Percentiles rank a stretch among this genome's conserved stretches.
Conservation (phyloP, 2,888 invertebrate species). For the Therioaphis trifolii region DNA sequence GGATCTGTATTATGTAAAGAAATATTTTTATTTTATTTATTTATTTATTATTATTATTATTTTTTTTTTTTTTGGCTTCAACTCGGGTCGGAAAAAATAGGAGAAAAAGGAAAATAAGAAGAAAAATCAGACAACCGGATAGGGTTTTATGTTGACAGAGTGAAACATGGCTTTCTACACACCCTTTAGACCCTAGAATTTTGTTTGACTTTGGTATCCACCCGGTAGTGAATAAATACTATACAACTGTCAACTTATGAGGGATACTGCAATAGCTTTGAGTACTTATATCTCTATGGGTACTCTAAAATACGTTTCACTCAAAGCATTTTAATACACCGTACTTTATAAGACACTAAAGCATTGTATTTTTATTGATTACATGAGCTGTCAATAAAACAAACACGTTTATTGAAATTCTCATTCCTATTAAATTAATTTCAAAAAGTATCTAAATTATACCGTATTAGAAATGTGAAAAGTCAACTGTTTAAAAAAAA, state of each 20-base stretch:
- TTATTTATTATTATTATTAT: too few relatives aligned
- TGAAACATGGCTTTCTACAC: conserved; percentile 57
- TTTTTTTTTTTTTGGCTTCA: conserved; percentile 46
- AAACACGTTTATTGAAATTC: too few relatives aligned
- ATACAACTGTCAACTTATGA: not conserved
- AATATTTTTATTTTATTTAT: conserved; percentile 27
- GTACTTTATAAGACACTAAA: too few relatives aligned
- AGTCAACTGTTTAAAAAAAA: too few relatives aligned
- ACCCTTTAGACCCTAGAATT: conserved; percentile 25
- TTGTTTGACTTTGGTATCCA: conserved; percentile 33
- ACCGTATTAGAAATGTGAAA: too few relatives aligned
- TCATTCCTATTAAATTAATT: too few relatives aligned
- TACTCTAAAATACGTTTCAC: not conserved
- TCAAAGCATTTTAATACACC: too few relatives aligned
- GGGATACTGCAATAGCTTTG: not conserved
- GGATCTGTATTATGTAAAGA: conserved; percentile 49
- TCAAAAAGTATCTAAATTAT: too few relatives aligned
- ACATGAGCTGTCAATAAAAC: too few relatives aligned
- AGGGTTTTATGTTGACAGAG: conserved; percentile 59
- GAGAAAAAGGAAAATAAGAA: conserved; percentile 24
- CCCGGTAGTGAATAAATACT: conserved; percentile 16
- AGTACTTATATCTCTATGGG: too few relatives aligned
- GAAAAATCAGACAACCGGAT: conserved; percentile 55
- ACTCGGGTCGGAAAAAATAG: not conserved
- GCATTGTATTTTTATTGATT: too few relatives aligned